Evolutionary conservation across 2,888 invertebrate species (phyloP), one percentile per base, ranked within the genome.

Genomic region (Bombylius discolor): DNA sequence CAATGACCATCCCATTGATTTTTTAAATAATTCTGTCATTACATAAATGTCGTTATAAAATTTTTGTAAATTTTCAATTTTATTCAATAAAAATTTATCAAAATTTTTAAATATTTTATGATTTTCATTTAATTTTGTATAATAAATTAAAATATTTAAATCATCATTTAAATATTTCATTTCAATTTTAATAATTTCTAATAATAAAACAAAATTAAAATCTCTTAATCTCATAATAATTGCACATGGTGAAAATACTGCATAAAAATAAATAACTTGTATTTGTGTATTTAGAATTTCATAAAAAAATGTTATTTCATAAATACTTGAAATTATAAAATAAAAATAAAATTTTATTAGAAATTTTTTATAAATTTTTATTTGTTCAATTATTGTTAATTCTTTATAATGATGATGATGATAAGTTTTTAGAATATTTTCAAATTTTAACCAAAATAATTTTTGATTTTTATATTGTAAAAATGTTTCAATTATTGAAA

Each of bases 191-290:
- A 53, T 53, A 5, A 45, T 44, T 32, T 53, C 49, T 8, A 49
- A 53, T 5, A 49, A 49, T 11, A 53, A 13, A 13, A 53, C n/a
- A 33, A 44, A 53, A n/a, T 53, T 49, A n/a, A 52, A 42, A 12
- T 52, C 32, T 14, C 47, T 23, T 9, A 47, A 4, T 7, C 7
- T 14, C 34, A 9, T 48, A 44, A 32, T 44, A 44, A 44, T 32
- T 32, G 33, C 32, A 42, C 44, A 6, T 31, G 14, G 23, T 31
- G 12, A 11, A 39, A 36, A 39, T 23, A 23, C 3, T 23, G 9
- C 23, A 13, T 47, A 23, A 7, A 5, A 11, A 14, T 6, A 23
- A n/a, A 6, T 23, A 23, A 23, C 9, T 11, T 47, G 47, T 4
- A 23, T 23, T 23, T 47, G 13, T 23, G 3, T 47, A 23, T 47